Evolutionary conservation across 1,140 invertebrate genomes (phyloP).

Genomic region (Sipha flava): DNA sequence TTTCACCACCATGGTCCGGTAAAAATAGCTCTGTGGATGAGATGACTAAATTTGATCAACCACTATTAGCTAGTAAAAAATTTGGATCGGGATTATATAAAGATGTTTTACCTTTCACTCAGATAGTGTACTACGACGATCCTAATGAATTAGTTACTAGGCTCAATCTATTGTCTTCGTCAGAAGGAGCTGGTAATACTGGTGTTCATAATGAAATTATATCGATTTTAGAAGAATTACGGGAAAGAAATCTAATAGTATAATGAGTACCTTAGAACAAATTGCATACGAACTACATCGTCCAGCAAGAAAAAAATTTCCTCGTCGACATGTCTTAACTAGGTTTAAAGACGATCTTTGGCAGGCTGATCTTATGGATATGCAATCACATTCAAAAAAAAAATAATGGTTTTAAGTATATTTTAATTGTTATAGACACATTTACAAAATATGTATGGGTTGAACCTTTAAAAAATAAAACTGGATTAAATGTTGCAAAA

Average conservation of each 20-base stretch:
- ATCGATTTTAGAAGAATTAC: neutral
- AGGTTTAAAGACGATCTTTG: constrained; percentile 34
- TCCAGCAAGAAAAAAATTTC: constrained; percentile 35
- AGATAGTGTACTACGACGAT: neutral
- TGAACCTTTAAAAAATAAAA: constrained; percentile 46
- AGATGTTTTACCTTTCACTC: too few relatives aligned
- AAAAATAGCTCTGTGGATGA: too few relatives aligned
- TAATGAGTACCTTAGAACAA: neutral
- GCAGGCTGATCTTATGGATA: constrained; percentile 37
- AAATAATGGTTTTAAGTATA: constrained; percentile 45
- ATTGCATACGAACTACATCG: constrained; percentile 34
- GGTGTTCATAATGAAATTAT: neutral
- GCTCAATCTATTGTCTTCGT: neutral
- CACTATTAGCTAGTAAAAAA: too few relatives aligned
- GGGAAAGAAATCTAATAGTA: neutral
- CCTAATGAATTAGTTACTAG: neutral
- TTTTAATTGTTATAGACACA: constrained; percentile 47
- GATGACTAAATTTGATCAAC: too few relatives aligned
- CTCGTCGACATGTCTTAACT: constrained; percentile 27
- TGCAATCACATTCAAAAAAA: constrained; percentile 40
- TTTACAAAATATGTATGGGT: too few relatives aligned
- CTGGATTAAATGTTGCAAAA: constrained; percentile 38
- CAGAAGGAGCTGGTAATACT: neutral
- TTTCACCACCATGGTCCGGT: too few relatives aligned
- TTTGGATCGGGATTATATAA: too few relatives aligned